Base-by-base conservation (phyloP, 2,113 vertebrate genomes). In the Platysteira castanea region DNA sequence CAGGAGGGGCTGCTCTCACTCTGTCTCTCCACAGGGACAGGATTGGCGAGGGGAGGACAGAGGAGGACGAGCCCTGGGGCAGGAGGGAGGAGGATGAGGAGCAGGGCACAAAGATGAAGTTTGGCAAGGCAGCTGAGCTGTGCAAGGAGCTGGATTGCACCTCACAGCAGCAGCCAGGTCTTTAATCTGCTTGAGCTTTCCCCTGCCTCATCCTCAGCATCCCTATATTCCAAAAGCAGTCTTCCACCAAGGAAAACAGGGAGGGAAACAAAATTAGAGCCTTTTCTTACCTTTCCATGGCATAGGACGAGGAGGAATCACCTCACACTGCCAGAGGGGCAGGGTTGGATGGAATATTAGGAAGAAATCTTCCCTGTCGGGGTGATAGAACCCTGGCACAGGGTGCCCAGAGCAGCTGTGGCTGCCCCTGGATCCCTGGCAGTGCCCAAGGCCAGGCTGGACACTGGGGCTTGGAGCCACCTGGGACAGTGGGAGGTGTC, bases 331-430 rank as follows among this genome's bases (percentile, higher is more conserved):
- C 23, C 53, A 68, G 24, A 76, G n/a, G 39, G 20, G 11, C 16
- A 47, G 47, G n/a, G 46, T 0, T 13, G 1, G 33, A 39, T 39
- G 33, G 60, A 13, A 59, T 21, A 39, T 0, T 11, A 6, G 41
- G 70, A 6, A 83, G n/a, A 3, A 61, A 54, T 53, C 1, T 8
- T 7, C 16, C 46, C 39, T 54, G 41, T 0, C 20, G 54, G 14
- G 53, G 24, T 22, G 30, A 6, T 0, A 0, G 54, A 24, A 13
- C 24, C n/a, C n/a, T 60, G 60, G 46, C 52, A 59, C 53, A 52
- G 37, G 33, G 2, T 74, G 52, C 37, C 33, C 87, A 75, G 24
- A 53, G 69, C 0, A 82, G 46, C 54, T 53, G 46, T 18, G 53
- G 53, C 46, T 75, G 46, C 61, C n/a, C 20, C 24, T 31, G 35